Conservation (phyloP, 2,113 vertebrate genomes). For the Poeciliopsis prolifica region DNA sequence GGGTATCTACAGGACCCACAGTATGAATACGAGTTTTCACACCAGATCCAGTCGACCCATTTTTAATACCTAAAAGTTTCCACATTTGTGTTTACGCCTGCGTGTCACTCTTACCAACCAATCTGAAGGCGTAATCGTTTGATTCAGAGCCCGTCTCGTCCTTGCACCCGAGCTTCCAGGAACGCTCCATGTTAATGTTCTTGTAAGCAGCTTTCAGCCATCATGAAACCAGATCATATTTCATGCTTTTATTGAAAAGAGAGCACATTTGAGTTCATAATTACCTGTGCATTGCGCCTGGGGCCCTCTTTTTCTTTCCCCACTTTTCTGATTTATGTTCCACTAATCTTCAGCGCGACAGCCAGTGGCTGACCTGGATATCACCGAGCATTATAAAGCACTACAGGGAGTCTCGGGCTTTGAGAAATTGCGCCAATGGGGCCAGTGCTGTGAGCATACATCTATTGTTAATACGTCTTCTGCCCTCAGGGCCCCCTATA, state of each 20-base stretch:
- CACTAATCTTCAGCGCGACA: slow-evolving; percentile 58
- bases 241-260: slow-evolving; percentile 75
- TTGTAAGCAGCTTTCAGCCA: slow-evolving; percentile 59
- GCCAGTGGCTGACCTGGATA: slow-evolving; percentile 67
- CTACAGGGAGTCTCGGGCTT: slow-evolving; percentile 45
- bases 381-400: slow-evolving; percentile 58
- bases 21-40: too few relatives aligned
- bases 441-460: slow-evolving; percentile 44
- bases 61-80: slow-evolving; percentile 3
- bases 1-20: too few relatives aligned
- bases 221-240: slow-evolving; percentile 68
- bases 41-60: too few relatives aligned
- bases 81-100: neutral
- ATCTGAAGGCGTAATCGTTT: neutral
- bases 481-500: slow-evolving; percentile 35
- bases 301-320: slow-evolving; percentile 60
- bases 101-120: neutral
- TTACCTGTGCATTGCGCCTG: slow-evolving; percentile 68
- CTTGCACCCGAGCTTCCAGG: slow-evolving; percentile 29
- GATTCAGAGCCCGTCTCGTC: slow-evolving; percentile 25
- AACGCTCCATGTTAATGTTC: slow-evolving; percentile 55
- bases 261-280: slow-evolving; percentile 76
- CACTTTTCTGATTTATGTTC: slow-evolving; percentile 72
- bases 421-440: slow-evolving; percentile 44
- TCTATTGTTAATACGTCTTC: slow-evolving; percentile 44